Evolutionary conservation across 2,888 invertebrate species (phyloP).

Genomic region (Drosophila cognata): DNA sequence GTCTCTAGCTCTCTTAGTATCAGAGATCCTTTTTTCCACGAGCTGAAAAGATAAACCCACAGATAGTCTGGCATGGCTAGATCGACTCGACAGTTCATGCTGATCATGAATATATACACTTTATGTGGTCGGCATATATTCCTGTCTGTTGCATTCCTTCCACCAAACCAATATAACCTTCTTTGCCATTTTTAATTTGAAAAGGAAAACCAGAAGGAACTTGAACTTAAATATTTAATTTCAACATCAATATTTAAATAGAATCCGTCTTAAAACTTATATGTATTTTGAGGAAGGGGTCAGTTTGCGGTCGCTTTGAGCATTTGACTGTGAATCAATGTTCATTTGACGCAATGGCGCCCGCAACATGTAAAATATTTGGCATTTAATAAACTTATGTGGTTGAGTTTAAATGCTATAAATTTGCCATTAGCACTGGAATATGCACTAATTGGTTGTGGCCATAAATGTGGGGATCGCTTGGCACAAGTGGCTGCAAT

Average conservation of each 20-base stretch:
- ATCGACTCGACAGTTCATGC: background rate
- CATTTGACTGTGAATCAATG: conserved; percentile 11
- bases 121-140: background rate
- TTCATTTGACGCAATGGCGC: conserved; percentile 1
- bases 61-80: background rate
- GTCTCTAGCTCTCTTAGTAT: too few species aligned
- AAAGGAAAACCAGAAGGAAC: background rate
- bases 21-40: background rate
- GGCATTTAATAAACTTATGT: conserved; percentile 36
- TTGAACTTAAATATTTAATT: background rate
- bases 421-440: background rate
- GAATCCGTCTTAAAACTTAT: background rate
- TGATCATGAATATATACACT: background rate
- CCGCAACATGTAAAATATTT: conserved; percentile 39
- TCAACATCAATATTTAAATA: background rate
- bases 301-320: conserved; percentile 15
- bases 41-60: background rate
- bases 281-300: too few species aligned
- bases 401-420: conserved; percentile 4
- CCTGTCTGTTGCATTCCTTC: background rate
- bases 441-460: conserved; percentile 4
- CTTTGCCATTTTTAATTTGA: background rate
- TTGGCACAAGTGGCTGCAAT: conserved; percentile 40
- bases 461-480: conserved; percentile 24
- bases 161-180: background rate